Evolutionary conservation across 1,140 invertebrate species (phyloP), one percentile per base, ranked within the genome.

Genomic region (Hirudo medicinalis): DNA sequence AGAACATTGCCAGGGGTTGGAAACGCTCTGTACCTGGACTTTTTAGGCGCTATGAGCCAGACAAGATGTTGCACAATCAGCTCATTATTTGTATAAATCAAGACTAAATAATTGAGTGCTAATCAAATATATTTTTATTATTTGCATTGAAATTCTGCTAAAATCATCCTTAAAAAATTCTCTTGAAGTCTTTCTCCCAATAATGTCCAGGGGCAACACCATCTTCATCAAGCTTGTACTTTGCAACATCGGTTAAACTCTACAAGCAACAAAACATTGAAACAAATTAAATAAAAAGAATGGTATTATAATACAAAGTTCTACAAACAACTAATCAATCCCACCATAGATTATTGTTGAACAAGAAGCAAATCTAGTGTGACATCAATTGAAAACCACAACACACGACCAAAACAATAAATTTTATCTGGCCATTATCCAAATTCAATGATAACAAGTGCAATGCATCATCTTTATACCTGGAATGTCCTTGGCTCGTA

Each of bases 401-500:
- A 2, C 25, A 57, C 25, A 57, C 25, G 9, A 27, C 5, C 25
- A 27, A 57, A 27, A n/a, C 9, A n/a, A 57, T 57, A 9, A n/a
- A n/a, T 57, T n/a, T 57, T 57, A n/a, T n/a, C 20, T 5, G 9
- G 25, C 25, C 25, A n/a, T 3, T 57, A 57, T 57, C 25, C 5
- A 57, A 57, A 57, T n/a, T 57, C 5, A n/a, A n/a, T 57, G 55
- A 63, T 27, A 27, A 63, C 29, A 63, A 20, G 0, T 68, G 29
- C 29, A 5, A 36, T 36, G 20, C 20, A 25, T 25, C n/a, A 68
- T 36, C 20, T 36, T 68, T 15, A 32, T 6, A 72, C 72, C 68
- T 72, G 67, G 54, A 72, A 72, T 25, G 72, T 72, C 53, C 67
- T 40, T 69, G 72, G 72, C 67, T 72, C 72, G 40, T 69, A 72